Evolutionary conservation across 2,797 vertebrate species (phyloP).

Genomic region (Anguilla marmorata): DNA sequence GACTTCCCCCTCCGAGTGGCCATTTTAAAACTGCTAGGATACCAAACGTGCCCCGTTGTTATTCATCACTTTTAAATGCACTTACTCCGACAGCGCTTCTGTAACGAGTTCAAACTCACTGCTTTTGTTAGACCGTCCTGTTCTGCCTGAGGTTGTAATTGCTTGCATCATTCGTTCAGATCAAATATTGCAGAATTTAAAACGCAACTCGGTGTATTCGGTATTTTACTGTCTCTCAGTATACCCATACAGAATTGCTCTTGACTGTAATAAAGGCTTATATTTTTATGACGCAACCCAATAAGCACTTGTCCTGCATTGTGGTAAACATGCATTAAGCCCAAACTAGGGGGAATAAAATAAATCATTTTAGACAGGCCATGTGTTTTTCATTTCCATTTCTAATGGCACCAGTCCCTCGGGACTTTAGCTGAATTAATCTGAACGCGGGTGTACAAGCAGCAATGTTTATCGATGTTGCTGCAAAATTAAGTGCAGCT

Average conservation of each 20-base stretch:
- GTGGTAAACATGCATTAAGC: neutral
- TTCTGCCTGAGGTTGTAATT: neutral
- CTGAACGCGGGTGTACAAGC: neutral
- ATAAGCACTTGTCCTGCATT: neutral
- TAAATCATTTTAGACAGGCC: slow-evolving; percentile 16
- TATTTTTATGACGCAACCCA: neutral
- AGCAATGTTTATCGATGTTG: neutral
- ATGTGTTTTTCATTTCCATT: slow-evolving; percentile 19
- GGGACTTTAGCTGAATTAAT: slow-evolving; percentile 13
- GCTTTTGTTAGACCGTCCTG: neutral
- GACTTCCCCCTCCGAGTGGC: neutral
- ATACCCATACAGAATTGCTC: neutral
- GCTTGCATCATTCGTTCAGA: neutral
- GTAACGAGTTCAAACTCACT: slow-evolving; percentile 27
- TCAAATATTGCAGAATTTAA: slow-evolving; percentile 9
- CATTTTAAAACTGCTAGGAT: slow-evolving; percentile 3
- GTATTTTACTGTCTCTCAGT: neutral
- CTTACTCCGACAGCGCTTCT: slow-evolving; percentile 28
- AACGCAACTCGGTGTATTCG: neutral
- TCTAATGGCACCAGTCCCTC: slow-evolving; percentile 2
- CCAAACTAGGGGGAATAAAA: neutral
- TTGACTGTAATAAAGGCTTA: neutral
- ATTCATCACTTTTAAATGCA: slow-evolving; percentile 27
- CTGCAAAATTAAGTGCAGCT: slow-evolving; percentile 6
- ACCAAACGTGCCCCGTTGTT: neutral